These are phyloP conservation scores for Limnephilus lunatus DNA, from an alignment of 2,888 invertebrate species.

Conservation along the genomic window DNA sequence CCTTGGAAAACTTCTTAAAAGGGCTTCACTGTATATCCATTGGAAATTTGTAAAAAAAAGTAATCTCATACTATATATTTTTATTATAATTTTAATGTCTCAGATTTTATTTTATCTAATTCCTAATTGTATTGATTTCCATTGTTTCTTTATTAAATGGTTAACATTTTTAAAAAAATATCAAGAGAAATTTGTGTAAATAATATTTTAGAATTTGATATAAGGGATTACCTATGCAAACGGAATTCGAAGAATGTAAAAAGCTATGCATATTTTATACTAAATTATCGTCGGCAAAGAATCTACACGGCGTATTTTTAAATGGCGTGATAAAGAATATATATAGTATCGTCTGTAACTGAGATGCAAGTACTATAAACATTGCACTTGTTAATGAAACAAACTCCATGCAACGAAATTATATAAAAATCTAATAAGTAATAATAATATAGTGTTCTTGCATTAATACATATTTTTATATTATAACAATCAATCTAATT, in stretches of 20 bases:
- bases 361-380: neutral
- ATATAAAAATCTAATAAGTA: neutral
- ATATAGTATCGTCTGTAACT: neutral
- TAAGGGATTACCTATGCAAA: neutral
- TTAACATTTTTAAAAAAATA: neutral
- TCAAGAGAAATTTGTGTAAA: neutral
- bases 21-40: too few relatives aligned
- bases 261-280: neutral
- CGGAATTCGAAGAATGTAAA: neutral
- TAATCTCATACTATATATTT: neutral
- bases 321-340: neutral
- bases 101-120: neutral
- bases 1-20: too few relatives aligned
- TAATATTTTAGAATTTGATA: neutral
- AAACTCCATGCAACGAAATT: neutral
- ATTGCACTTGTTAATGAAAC: neutral
- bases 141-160: neutral
- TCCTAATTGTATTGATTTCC: neutral
- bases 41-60: neutral
- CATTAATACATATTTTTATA: too few relatives aligned
- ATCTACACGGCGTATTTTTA: neutral
- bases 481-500: too few relatives aligned
- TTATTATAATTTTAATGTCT: neutral
- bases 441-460: neutral
- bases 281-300: neutral